A percentile compares a stretch with the other conserved stretches of the same genome.
Evolutionary conservation across 2,888 invertebrate genomes (phyloP).

Genomic region (Cantharis lateralis): DNA sequence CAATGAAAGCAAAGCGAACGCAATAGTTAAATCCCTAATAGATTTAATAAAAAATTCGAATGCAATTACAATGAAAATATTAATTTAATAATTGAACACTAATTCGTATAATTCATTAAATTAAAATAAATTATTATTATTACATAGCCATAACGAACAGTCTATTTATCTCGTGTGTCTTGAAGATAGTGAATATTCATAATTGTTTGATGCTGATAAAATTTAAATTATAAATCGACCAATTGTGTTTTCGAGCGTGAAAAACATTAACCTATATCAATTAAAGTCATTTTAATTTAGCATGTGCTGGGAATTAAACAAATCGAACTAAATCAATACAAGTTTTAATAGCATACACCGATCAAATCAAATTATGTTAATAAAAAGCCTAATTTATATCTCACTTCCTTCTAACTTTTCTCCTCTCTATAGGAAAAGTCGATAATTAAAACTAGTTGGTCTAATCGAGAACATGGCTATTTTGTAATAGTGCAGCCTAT

Average conservation of each 20-base stretch:
- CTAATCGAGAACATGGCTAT: neutral
- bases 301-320: neutral
- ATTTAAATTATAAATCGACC: neutral
- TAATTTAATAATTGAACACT: neutral
- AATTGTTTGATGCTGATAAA: neutral
- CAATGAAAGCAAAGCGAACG: neutral
- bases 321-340: neutral
- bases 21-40: neutral
- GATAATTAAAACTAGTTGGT: neutral
- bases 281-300: neutral
- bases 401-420: neutral
- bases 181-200: neutral
- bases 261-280: neutral
- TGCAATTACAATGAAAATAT: neutral
- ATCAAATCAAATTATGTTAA: neutral
- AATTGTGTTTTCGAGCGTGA: neutral
- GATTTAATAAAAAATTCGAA: neutral
- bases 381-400: neutral
- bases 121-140: neutral
- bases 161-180: neutral
- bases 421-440: neutral
- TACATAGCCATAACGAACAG: neutral
- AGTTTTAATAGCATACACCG: neutral
- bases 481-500: neutral
- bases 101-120: neutral